These are phyloP conservation scores for Aratinga solstitialis DNA, from an alignment of 2,797 vertebrate genomes.

Conservation along the genomic window DNA sequence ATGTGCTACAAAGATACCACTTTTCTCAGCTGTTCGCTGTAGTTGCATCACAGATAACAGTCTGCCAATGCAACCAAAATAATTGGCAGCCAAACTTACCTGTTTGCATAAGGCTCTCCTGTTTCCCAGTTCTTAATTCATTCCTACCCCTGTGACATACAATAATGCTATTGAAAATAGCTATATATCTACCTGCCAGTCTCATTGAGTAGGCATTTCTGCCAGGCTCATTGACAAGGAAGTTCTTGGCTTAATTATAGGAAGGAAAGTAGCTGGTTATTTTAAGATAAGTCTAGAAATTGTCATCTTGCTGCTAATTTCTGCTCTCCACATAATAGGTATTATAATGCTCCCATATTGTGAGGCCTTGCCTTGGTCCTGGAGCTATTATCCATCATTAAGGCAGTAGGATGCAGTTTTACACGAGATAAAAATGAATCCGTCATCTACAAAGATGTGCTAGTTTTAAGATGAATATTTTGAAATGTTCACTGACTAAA, in stretches of 20 bases:
- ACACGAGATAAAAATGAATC: constrained; percentile 22
- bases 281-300: constrained; percentile 38
- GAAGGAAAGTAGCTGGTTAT: not conserved
- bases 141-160: constrained; percentile 5
- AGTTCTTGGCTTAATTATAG: constrained; percentile 42
- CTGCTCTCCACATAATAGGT: not conserved
- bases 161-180: constrained; percentile 27
- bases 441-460: constrained; percentile 12
- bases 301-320: constrained; percentile 23
- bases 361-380: not conserved
- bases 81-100: constrained; percentile 9
- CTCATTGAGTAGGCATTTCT: constrained; percentile 6
- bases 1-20: not conserved
- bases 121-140: not conserved
- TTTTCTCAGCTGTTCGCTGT: not conserved
- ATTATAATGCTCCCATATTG: not conserved
- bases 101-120: not conserved
- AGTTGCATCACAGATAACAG: not conserved
- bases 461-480: constrained; percentile 2
- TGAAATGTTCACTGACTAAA: not conserved
- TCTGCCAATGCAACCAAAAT: not conserved
- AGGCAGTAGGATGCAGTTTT: not conserved
- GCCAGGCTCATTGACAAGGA: constrained; percentile 33
- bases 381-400: not conserved
- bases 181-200: constrained; percentile 10